Base-by-base conservation (phyloP, 2,888 invertebrate genomes). In the Brachypalpus laphriformis region DNA sequence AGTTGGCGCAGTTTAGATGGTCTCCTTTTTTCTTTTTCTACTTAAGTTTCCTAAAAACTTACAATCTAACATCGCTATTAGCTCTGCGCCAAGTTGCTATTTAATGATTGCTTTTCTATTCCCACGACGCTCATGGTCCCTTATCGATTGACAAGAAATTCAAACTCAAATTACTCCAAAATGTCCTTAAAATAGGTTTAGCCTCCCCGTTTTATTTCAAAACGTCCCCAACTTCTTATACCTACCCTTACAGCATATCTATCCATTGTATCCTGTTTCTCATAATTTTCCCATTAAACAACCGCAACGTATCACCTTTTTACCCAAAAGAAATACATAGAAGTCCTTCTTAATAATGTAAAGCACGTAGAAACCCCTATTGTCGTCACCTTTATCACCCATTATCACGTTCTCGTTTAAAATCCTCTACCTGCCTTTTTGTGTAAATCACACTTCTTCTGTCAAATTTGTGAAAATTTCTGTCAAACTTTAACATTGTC, bases 321-420 rank as follows among this genome's bases (percentile, higher is more conserved):
- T 11, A 6, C 16, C 28, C 40, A 2, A 34, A 14, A 45, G 5
- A 14, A 51, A 16, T 14, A 45, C 11, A 22, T 28, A 8, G 28
- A 68, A 70, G 47, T 56, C 57, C 45, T 47, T 34, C 40, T 74
- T 83, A 65, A 57, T 56, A 75, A 85, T 80, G 83, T 71, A 57
- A 80, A 11, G 80, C 83, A 85, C 83, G 83, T 80, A 80, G 54
- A 51, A 57, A 70, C 74, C 80, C 70, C 68, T 68, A 80, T 75
- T 85, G 83, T 85, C 83, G 75, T 65, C 74, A 75, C 74, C 78
- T 83, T 78, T 75, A 78, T 78, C 78, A 68, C 47, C 74, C 80
- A 80, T 83, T 83, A 83, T 74, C 68, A 74, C 74, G 80, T 83
- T 57, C 80, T 57, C 57, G 63, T 72, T 78, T 74, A 7, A 25